Evolutionary conservation across 2,797 vertebrate species (phyloP), one percentile per base, ranked within the genome.

Genomic region (Paratrypauchen microcephalus): DNA sequence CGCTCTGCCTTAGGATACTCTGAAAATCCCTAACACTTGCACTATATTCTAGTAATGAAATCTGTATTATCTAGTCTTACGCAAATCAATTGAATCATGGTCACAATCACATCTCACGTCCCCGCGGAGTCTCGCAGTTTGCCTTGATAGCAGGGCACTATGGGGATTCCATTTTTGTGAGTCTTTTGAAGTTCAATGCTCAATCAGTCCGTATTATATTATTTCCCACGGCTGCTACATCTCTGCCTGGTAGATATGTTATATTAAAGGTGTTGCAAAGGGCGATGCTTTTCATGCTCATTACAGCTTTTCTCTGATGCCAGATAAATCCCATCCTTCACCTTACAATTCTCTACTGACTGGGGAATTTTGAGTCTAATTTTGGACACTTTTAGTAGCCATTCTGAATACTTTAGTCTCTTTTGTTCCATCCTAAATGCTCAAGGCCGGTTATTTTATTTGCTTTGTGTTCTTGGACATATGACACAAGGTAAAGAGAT

Each of bases 391-490:
- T n/a, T n/a, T 45, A 5, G n/a, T 23, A 6, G 21, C 18, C 21
- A 23, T 24, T 63, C 18, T 45, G 60, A 63, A 4, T 23, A 16
- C 41, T 26, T 4, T 41, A 5, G 30, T 55, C 52, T 19, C 55
- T 16, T 61, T 74, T 73, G 36, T 66, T 21, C 67, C 75, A 73
- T 48, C 64, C 18, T 15, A n/a, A 39, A 67, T 54, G 68, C 69
- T 62, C 52, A 41, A 63, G 79, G 75, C 71, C 69, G 56, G 6
- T 11, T 36, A 11, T 12, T 12, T 74, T 26, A 6, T 62, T 61
- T 24, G 61, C 82, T 71, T 56, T 26, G 78, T 72, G 84, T 76
- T 83, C 72, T 71, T 65, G 72, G 78, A 79, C 81, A 74, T 83
- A 84, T 69, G 76, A 80, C 67, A 55, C 70, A 70, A 28, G 59